A percentile compares a stretch with the other conserved stretches of the same genome.
Evolutionary conservation across 2,888 invertebrate genomes (phyloP).

Genomic region (Nebria brevicollis): DNA sequence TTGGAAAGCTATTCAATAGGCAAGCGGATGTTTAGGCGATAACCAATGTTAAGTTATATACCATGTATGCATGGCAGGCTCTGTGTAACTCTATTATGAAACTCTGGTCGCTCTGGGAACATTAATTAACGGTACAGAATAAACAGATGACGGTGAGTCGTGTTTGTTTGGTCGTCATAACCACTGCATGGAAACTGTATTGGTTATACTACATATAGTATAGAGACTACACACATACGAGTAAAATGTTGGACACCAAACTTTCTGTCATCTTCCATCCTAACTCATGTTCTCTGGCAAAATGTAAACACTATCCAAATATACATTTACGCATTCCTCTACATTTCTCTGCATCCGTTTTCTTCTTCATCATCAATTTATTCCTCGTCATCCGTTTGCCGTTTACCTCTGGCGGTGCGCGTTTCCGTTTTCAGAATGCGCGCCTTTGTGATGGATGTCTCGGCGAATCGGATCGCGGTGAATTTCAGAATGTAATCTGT

Average conservation of each 20-base stretch:
- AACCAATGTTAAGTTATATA: neutral
- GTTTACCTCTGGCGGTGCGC: constrained; percentile 9
- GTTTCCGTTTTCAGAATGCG: constrained; percentile 19
- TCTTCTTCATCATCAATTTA: constrained; percentile 14
- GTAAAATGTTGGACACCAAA: neutral
- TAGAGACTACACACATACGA: neutral
- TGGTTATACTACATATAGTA: neutral
- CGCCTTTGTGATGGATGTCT: constrained; percentile 33
- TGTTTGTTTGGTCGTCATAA: constrained; percentile 40
- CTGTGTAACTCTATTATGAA: constrained; percentile 41
- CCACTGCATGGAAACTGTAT: too few species aligned
- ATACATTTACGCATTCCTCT: neutral
- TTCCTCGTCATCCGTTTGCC: constrained; percentile 4
- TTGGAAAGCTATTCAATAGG: neutral
- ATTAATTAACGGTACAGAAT: constrained; percentile 44
- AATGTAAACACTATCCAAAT: neutral
- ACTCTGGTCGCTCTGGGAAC: constrained; percentile 36
- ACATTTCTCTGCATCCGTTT: constrained; percentile 20
- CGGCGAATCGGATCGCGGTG: constrained; percentile 30
- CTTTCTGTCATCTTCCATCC: neutral
- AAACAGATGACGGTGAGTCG: constrained; percentile 42
- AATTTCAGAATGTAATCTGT: constrained; percentile 41
- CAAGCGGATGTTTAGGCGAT: neutral
- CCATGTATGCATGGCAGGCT: constrained; percentile 8
- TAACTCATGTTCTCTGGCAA: neutral